Base-by-base conservation (phyloP, 2,888 invertebrate genomes). In the Aphidius colemani region DNA sequence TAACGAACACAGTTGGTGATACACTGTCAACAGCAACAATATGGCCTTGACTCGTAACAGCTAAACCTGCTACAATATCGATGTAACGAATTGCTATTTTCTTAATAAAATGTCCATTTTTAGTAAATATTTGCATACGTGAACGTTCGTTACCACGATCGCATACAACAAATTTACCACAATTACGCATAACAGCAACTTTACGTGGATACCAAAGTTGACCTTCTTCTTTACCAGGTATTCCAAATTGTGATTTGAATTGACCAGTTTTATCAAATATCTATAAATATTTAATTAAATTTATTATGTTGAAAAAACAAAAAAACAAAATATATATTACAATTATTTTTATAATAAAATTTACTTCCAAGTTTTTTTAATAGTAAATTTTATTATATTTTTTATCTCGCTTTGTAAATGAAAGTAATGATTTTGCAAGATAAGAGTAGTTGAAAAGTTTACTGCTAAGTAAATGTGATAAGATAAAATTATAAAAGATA, bases 11-110 rank as follows among this genome's bases (percentile, higher is more conserved):
- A 49, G 97, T 96, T 7, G 98, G 97, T 53, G 96, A 96, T 58
- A 98, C 97, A 78, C 96, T 96, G 83, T 98, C 98, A 39, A 98
- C 97, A 46, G 96, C 96, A 59, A 97, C 96, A 74, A 98, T 97
- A 75, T 96, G 91, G 5, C 96, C 96, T 80, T 93, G 91, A 59
- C 90, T 88, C 50, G 95, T 96, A 51, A 98, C 96, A 53, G 96
- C 96, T 78, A 98, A 85, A 45, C 97, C 97, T 70, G 97, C 97
- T 49, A 98, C 94, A 71, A 94, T 94, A 79, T 94, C 94, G 76
- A 94, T 93, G 83, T 93, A 94, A 70, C 93, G 86, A 69, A 91
- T 91, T 66, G 95, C 95, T 69, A 97, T 97, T 84, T 97, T 97
- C 84, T 95, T 95, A 76, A 97, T 87, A 83, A 97, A 98, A 78